Evolutionary conservation across 2,113 vertebrate species (phyloP).

Genomic region (Peromyscus leucopus): DNA sequence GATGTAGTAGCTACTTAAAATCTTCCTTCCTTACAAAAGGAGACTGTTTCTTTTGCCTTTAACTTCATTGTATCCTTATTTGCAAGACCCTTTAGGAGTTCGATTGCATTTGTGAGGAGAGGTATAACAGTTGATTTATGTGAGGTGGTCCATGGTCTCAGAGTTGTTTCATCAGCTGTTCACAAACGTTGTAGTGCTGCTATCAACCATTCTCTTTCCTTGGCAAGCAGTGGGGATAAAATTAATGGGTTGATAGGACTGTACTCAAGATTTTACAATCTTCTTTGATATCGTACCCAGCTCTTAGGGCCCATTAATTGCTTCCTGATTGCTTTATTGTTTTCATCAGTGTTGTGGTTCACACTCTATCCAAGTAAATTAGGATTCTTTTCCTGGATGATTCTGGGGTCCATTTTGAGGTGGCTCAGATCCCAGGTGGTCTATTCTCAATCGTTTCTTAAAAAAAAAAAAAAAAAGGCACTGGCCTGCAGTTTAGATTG

Average conservation of each 20-base stretch:
- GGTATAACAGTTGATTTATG: not conserved
- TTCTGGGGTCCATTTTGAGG: not conserved
- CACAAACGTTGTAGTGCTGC: not conserved
- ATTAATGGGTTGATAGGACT: not conserved
- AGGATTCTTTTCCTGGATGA: not conserved
- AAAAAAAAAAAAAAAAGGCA: not conserved
- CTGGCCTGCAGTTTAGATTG: not conserved
- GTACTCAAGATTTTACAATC: not conserved
- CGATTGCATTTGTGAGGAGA: conserved; percentile 29
- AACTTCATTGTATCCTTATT: not conserved
- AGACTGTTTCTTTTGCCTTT: not conserved
- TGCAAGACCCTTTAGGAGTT: not conserved
- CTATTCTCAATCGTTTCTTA: not conserved
- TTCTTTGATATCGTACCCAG: not conserved
- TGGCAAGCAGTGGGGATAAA: not conserved
- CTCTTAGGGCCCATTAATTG: not conserved
- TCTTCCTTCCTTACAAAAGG: not conserved
- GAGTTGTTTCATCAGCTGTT: conserved; percentile 20
- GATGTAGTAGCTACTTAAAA: not conserved
- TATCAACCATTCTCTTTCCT: not conserved
- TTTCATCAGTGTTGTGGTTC: not conserved
- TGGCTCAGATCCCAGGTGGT: not conserved
- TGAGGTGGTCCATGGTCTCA: not conserved
- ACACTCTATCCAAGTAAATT: not conserved
- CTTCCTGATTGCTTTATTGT: not conserved